Evolutionary conservation across 1,140 invertebrate species (phyloP), one percentile per base, ranked within the genome.

Genomic region (Teleogryllus occipitalis): DNA sequence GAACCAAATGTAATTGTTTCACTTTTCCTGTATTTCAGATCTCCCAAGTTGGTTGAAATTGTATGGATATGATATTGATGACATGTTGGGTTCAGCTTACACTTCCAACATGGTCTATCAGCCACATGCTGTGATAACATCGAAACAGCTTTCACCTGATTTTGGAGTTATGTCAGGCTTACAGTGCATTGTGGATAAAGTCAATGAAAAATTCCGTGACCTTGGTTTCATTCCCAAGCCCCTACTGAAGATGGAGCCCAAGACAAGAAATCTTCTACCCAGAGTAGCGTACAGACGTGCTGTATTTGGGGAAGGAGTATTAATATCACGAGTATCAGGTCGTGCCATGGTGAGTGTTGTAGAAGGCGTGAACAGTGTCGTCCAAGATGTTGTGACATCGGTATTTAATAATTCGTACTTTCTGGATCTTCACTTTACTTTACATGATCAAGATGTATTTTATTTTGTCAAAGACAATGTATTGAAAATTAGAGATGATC

Each of bases 391-490:
- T 0, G 94, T 97, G 0, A 96, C 94, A 0, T 96, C 96, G 0
- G 95, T 98, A 8, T 95, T 98, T 83, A 98, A 98, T 85, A 95
- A 95, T 83, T 97, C 96, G 0, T 93, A 93, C 84, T 94, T 97
- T 87, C 85, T 98, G n/a, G 95, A 97, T 81, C 87, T 98, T 0
- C 94, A 96, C 86, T 96, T 97, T 83, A 96, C 93, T 82, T 95
- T 96, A 72, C 95, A 97, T 83, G 95, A 95, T 86, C 90, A 96
- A 87, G 96, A 98, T 83, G 93, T 96, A 0, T 97, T 98, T 87
- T 98, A 98, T 84, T 97, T 98, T 86, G 94, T 98, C 2, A 98
- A 98, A 85, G 94, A 96, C 82, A 96, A 96, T 83, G 91, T 92
- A 0, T 85, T 95, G 47, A 96, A 96, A 85, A 91, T 96, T 46